Base-by-base conservation (phyloP, 2,113 vertebrate genomes). In the Pomatostomus ruficeps region DNA sequence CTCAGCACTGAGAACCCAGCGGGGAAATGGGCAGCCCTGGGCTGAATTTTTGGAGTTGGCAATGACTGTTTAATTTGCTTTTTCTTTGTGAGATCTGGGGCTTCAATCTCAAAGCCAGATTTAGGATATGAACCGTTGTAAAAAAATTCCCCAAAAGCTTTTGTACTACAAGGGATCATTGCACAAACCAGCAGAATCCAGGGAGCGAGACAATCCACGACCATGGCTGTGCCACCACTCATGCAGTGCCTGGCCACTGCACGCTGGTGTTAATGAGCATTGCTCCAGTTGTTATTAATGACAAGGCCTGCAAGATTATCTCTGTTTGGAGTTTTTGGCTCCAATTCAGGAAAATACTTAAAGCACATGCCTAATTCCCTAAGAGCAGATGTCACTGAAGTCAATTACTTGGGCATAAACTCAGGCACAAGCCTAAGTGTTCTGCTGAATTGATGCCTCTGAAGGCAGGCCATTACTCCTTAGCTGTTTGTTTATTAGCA, bases 401-500 rank as follows among this genome's bases (percentile, higher is more conserved):
- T 96, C 96, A 97, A 95, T 95, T 94, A 88, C 74, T 95, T 91
- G 89, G 93, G 89, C 89, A 96, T 91, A 96, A 96, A 89, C 93
- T 94, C 82, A 85, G 91, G 93, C 95, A 58, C 91, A 88, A 83
- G 91, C 93, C 66, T 89, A 81, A 97, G 94, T 89, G 85, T 95
- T 91, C 59, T 38, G 81, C 89, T 94, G 93, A 96, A 43, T 62
- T 66, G 91, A 80, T 95, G 82, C 89, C 76, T 97, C 88, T 89
- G 85, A 95, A 93, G 89, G 93, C 87, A 94, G 87, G 66, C 96
- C 88, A 89, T 97, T 87, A 92, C 86, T 96, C 87, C 74, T 87
- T 81, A 70, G 94, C 94, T 95, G 82, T 96, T 96, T 96, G 84
- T 95, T 96, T 94, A 94, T 94, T 96, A 96, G 28, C 94, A 97